Evolutionary conservation across 2,797 vertebrate genomes (phyloP), one percentile per base, ranked within the genome.

Genomic region (Premnoplex brunnescens): DNA sequence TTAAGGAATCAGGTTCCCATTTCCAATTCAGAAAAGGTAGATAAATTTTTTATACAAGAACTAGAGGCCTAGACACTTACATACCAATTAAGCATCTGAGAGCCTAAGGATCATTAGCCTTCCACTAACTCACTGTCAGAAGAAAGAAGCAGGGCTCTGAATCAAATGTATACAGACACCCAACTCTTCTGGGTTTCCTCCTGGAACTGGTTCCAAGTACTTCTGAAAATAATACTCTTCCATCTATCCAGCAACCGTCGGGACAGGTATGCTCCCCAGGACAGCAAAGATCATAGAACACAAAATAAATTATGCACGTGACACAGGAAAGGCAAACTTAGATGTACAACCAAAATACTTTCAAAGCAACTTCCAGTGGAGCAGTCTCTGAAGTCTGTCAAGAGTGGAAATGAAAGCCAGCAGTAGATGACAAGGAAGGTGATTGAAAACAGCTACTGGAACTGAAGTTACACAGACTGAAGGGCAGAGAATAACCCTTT

Each of bases 381-480:
- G 77, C 54, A 75, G 58, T 41, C 58, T 92, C 89, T 92, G 72
- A 95, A 94, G 74, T 79, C 41, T 63, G 59, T 28, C 78, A 88
- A 60, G 88, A 94, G 54, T 84, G 51, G 73, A 95, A 96, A 95
- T 73, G 83, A 94, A 94, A 92, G 88, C 48, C 76, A 95, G 62
- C 60, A 58, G 44, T 44, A 88, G 60, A 68, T 48, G 62, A 91
- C 58, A 78, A 75, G 51, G 26, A 84, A 83, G 68, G 32, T 78
- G 58, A 88, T 56, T 86, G 79, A 94, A 64, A 88, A 28, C 34
- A 93, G 93, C 58, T 86, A 34, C 88, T 77, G 44, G 64, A 54
- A 95, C 41, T 64, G 21, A 44, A 64, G 59, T 62, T 93, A 66
- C 18, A 78, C 7, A 63, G 79, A 75, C 28, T 46, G 55, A 88